phyloP scores from a whole-genome alignment of 2,888 invertebrate genomes.

The Empis stercorea region DNA sequence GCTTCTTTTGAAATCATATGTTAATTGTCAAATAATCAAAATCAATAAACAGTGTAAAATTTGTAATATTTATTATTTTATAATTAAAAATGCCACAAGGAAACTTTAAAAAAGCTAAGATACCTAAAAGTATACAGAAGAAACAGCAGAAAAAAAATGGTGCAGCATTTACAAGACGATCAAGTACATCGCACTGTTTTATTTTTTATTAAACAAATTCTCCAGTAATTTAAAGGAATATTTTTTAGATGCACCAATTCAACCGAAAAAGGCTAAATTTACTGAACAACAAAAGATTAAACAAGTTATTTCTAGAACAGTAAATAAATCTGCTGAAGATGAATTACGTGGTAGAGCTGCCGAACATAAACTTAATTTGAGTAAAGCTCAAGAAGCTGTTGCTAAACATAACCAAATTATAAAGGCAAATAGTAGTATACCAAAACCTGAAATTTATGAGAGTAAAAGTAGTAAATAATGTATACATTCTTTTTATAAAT shows the following conservation, averaged over 20 bases:
- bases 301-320: slow-evolving; percentile 45
- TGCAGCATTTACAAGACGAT: slow-evolving; percentile 39
- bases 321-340: slow-evolving; percentile 47
- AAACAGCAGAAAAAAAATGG: slow-evolving; percentile 40
- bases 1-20: too few species aligned
- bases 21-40: too few species aligned
- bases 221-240: too few species aligned
- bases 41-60: too few species aligned
- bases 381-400: slow-evolving; percentile 42
- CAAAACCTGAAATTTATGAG: too few species aligned
- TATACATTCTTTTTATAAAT: too few species aligned
- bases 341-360: slow-evolving; percentile 44
- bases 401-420: too few species aligned
- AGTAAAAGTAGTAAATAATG: too few species aligned
- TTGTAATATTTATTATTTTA: too few species aligned
- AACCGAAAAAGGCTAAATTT: slow-evolving; percentile 46
- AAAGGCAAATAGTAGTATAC: too few species aligned
- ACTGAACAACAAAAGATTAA: slow-evolving; percentile 48
- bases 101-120: slow-evolving; percentile 47
- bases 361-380: slow-evolving; percentile 36
- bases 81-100: slow-evolving; percentile 44
- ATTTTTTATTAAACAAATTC: too few species aligned
- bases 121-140: slow-evolving; percentile 38
- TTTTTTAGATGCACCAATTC: slow-evolving; percentile 45
- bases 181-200: too few species aligned